phyloP scores from a whole-genome alignment of 2,888 invertebrate species.

The Blera fallax region DNA sequence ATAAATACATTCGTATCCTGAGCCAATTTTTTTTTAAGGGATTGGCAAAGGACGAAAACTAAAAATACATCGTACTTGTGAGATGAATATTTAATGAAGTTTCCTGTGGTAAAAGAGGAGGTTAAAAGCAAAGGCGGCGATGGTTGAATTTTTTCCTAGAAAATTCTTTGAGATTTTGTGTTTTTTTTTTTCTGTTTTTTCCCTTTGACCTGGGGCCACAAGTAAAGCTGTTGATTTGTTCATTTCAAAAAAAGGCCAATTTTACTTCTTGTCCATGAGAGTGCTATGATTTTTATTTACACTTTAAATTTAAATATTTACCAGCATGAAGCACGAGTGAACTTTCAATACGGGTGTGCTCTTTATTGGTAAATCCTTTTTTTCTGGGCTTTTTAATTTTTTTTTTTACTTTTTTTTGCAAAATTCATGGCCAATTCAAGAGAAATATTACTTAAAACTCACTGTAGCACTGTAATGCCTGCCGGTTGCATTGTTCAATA shows the following conservation, averaged over 20 bases:
- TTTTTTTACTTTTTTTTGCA: background rate
- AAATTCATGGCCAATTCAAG: constrained; percentile 24
- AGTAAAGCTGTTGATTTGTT: background rate
- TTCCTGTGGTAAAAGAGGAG: background rate
- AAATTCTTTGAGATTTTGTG: background rate
- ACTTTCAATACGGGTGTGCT: background rate
- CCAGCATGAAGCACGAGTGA: background rate
- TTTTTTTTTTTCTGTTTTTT: background rate
- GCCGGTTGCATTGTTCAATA: constrained; percentile 41
- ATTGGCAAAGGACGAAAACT: background rate
- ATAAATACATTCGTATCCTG: background rate
- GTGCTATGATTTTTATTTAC: constrained; percentile 34
- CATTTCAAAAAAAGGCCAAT: constrained; percentile 5
- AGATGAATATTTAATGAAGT: constrained; percentile 33
- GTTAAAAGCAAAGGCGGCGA: background rate
- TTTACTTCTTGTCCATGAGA: background rate
- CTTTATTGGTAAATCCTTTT: background rate
- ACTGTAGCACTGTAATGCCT: background rate
- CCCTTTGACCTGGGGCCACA: background rate
- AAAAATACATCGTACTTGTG: constrained; percentile 16
- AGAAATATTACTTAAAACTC: background rate
- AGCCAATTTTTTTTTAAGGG: background rate
- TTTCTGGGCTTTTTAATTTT: background rate
- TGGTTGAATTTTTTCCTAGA: background rate
- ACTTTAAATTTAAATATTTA: constrained; percentile 24